Conservation (phyloP, 1,140 invertebrate species). For the Aphis gossypii region DNA sequence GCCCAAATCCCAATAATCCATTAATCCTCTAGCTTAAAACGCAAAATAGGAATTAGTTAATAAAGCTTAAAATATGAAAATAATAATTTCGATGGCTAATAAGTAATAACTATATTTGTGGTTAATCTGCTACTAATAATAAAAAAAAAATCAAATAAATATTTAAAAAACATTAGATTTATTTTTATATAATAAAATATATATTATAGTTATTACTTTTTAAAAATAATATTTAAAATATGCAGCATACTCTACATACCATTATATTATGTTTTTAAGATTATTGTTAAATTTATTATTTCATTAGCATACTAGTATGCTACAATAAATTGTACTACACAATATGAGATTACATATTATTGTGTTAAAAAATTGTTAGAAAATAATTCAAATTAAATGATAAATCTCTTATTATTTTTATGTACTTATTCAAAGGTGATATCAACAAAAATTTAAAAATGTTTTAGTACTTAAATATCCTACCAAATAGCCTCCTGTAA, state of each 20-base stretch:
- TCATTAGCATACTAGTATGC: not conserved
- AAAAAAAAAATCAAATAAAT: not conserved
- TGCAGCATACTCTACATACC: not conserved
- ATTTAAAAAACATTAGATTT: not conserved
- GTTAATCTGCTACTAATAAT: not conserved
- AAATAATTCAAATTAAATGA: not conserved
- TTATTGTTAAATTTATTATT: slow-evolving; percentile 13
- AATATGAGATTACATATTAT: not conserved
- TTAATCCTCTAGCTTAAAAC: not conserved
- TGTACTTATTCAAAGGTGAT: not conserved
- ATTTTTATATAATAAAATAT: not conserved
- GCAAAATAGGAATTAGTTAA: not conserved
- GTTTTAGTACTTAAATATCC: not conserved
- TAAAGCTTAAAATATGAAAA: not conserved
- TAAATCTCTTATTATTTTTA: not conserved
- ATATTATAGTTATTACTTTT: not conserved
- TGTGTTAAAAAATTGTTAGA: not conserved
- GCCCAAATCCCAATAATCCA: not conserved
- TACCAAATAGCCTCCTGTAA: not conserved
- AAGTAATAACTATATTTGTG: not conserved
- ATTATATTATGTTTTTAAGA: not conserved
- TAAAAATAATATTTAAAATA: not conserved
- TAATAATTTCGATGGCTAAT: not conserved
- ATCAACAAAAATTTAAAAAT: not conserved
- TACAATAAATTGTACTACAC: not conserved